phyloP scores from a whole-genome alignment of 2,797 vertebrate genomes.

The Sciaenops ocellatus region DNA sequence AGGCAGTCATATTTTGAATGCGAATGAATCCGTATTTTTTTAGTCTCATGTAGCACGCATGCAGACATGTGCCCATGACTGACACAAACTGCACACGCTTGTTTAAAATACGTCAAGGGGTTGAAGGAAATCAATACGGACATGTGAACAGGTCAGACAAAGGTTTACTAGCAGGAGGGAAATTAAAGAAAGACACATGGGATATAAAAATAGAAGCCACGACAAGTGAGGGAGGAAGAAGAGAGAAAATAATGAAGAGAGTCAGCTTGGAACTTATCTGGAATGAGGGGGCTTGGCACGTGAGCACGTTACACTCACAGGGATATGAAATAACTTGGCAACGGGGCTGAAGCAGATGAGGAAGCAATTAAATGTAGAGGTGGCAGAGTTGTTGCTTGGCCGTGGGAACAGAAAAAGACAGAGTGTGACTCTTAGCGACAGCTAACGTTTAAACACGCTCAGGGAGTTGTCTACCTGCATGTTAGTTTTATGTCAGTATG shows the following conservation, averaged over 20 bases:
- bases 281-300: neutral
- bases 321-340: slow-evolving; percentile 17
- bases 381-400: slow-evolving; percentile 3
- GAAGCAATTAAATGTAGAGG: neutral
- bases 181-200: slow-evolving; percentile 22
- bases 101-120: neutral
- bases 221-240: neutral
- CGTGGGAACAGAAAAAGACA: slow-evolving; percentile 11
- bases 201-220: slow-evolving; percentile 32
- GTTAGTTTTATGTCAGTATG: neutral
- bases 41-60: neutral
- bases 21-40: neutral
- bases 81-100: neutral
- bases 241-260: slow-evolving; percentile 12
- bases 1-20: neutral
- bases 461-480: neutral
- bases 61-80: neutral
- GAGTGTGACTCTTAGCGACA: slow-evolving; percentile 9
- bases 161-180: slow-evolving; percentile 1
- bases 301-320: neutral
- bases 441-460: neutral
- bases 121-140: slow-evolving; percentile 1
- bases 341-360: neutral
- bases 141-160: neutral
- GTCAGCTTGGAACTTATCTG: neutral